Conservation (phyloP, 2,888 invertebrate genomes). For the Drosophila mettleri region DNA sequence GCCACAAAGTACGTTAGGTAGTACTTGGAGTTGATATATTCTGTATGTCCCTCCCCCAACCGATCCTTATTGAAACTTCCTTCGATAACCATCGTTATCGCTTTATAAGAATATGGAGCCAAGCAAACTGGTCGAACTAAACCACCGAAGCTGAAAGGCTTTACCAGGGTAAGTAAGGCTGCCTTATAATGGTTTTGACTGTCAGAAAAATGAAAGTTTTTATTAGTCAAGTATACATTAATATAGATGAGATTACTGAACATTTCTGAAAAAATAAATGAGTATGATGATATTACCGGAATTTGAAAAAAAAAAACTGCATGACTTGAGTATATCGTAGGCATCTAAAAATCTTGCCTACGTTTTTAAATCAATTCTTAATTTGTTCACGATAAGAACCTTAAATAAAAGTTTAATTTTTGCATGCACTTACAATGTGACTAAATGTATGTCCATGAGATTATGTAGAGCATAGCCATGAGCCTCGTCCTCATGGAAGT, state of each 20-base stretch:
- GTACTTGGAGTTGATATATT: not conserved
- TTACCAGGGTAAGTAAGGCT: conserved; percentile 49
- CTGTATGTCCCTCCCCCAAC: not conserved
- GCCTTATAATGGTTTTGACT: not conserved
- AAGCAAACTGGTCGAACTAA: conserved; percentile 56
- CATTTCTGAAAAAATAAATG: no score
- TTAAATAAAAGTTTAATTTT: no score
- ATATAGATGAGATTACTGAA: no score
- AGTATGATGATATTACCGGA: no score
- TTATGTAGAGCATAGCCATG: conserved; percentile 47
- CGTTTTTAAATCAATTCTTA: no score
- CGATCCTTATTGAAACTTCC: not conserved
- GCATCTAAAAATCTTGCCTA: no score
- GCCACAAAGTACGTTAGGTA: conserved; percentile 12
- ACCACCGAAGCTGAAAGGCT: conserved; percentile 51
- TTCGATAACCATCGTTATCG: not conserved
- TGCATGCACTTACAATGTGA: conserved; percentile 36
- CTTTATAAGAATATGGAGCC: not conserved
- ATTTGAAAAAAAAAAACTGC: no score
- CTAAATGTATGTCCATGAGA: conserved; percentile 35
- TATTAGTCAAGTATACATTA: not conserved
- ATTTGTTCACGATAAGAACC: no score
- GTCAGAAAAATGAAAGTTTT: not conserved
- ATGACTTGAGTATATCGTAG: no score
- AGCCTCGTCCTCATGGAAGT: conserved; percentile 18